Evolutionary conservation across 2,113 vertebrate genomes (phyloP), one percentile per base, ranked within the genome.

Genomic region (Notothenia coriiceps): DNA sequence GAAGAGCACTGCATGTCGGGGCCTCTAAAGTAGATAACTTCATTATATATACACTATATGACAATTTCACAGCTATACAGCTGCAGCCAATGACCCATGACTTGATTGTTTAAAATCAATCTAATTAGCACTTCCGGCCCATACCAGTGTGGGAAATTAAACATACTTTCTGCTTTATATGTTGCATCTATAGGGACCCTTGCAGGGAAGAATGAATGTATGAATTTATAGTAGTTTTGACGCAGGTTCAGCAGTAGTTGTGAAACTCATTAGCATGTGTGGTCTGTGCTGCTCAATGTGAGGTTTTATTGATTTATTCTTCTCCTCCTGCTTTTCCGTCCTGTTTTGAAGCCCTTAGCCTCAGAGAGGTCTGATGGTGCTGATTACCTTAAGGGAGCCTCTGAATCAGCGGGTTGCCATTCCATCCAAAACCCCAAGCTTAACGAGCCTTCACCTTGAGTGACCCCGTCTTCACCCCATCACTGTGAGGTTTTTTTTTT

Each of bases 391-490:
- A 44, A 61, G 51, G 35, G 68, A 82, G 82, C 55, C 64, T 87
- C 81, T 70, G 76, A 87, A 83, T 88, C 83, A 82, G 85, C 75
- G 29, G 49, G 54, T 72, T 82, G 70, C 44, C n/a, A 7, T 61
- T 77, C 54, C 22, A 60, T 35, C 79, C 18, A 7, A 61, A 88
- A 82, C 54, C 80, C 72, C 0, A 13, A 77, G 75, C 80, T 80
- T 89, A 90, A 89, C 70, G n/a, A 91, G 84, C 84, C 76, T 65
- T 91, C 86, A 86, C 86, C 90, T 86, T 49, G 74, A 43, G 29
- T 85, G 83, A 88, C 84, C 85, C 76, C 1, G 33, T 17, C 55
- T 75, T 88, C 85, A 88, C 85, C 88, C 67, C 76, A 47, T 79
- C 84, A 52, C 70, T 2, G 7, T 59, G 14, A 22, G 57, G 69